phyloP scores from a whole-genome alignment of 2,888 invertebrate species.

The Cynaeus angustus region DNA sequence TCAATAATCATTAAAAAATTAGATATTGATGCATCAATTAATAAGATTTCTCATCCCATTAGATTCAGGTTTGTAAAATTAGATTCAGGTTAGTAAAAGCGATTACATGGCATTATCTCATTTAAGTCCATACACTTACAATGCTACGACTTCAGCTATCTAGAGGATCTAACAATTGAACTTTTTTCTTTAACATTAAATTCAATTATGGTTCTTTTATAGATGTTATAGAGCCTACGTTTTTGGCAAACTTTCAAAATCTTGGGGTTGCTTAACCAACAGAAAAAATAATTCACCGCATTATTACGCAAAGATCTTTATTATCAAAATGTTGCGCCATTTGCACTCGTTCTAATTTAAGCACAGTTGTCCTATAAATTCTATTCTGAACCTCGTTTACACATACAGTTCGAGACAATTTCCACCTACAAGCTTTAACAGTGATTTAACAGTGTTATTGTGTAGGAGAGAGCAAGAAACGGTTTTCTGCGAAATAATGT shows the following conservation, averaged over 20 bases:
- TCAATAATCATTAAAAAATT: too few species aligned
- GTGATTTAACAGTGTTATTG: neutral
- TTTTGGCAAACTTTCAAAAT: neutral
- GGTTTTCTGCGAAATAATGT: neutral
- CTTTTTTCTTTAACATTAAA: too few species aligned
- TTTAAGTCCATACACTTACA: neutral
- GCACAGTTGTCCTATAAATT: constrained; percentile 6
- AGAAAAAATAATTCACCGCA: neutral
- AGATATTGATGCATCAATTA: too few species aligned
- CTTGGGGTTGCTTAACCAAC: neutral
- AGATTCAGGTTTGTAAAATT: too few species aligned
- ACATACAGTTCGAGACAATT: neutral
- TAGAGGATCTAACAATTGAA: too few species aligned
- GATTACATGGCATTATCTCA: neutral
- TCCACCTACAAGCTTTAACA: neutral
- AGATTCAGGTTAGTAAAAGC: neutral
- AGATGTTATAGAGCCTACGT: too few species aligned
- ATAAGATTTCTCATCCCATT: too few species aligned
- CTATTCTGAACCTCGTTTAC: constrained; percentile 4
- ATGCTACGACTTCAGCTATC: too few species aligned
- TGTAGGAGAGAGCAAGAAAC: neutral
- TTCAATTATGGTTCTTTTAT: too few species aligned
- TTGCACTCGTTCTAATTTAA: constrained; percentile 11
- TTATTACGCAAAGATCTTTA: neutral
- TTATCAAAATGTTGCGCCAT: constrained; percentile 10